Base-by-base conservation (phyloP, 2,888 invertebrate genomes). In the Diaphora mendica region DNA sequence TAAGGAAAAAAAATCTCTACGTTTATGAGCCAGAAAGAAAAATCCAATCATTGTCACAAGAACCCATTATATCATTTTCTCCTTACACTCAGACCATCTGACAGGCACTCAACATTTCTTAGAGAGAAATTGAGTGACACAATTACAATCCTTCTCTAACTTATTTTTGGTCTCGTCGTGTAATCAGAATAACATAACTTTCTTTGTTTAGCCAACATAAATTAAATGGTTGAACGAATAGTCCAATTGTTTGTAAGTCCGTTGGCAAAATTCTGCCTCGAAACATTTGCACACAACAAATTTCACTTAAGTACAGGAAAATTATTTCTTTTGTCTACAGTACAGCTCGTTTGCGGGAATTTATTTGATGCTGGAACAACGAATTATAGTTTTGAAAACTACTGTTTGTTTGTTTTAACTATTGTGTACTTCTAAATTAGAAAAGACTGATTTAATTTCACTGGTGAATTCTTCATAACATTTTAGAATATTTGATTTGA, bases 281-380 rank as follows among this genome's bases (percentile, higher is more conserved):
- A 55, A 88, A 86, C 80, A 85, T 88, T 87, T 77, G 78, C 80
- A 80, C 82, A 81, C 81, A 86, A 84, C 87, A 85, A 85, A 86
- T 84, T 89, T 82, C 82, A 83, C 82, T 87, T 83, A 55, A 51
- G 51, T 55, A 81, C 79, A 77, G 74, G 77, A 64, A 86, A 87
- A 86, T 85, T 44, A 81, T 86, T 84, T 81, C 82, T 85, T 86
- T 86, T 87, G 85, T 86, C 77, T 69, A 44, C 33, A 17, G 33
- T 64, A 44, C 68, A 55, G 8, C 55, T 26, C 23, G 75, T 73
- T 30, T 30, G n/a, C 1, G n/a, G 20, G 20, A 42, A 59, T 33
- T 55, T 17, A 33, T 67, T 55, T 17, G 3, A 30, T 44, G 1
- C 4, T 39, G 15, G 42, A 62, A 62, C 44, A 35, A 68, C 35